Evolutionary conservation across 2,888 invertebrate species (phyloP).

Genomic region (Corythucha ciliata): DNA sequence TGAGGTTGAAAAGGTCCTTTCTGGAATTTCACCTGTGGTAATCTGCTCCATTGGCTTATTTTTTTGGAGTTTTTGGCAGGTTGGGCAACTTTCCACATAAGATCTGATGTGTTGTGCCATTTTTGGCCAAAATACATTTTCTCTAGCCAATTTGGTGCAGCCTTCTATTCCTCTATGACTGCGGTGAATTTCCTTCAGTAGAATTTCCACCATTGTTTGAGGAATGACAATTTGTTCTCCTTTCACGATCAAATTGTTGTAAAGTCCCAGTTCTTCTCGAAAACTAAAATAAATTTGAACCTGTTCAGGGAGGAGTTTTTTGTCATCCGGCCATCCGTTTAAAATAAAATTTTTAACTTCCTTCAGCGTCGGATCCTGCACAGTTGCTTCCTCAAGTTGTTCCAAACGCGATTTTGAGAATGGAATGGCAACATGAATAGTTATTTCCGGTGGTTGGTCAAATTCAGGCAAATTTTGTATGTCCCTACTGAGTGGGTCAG

Average conservation of each 20-base stretch:
- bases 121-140: constrained; percentile 15
- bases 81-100: constrained; percentile 8
- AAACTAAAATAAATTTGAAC: constrained; percentile 15
- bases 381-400: neutral
- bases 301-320: neutral
- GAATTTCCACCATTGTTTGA: neutral
- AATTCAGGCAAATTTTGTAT: neutral
- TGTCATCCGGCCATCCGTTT: constrained; percentile 7
- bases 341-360: constrained; percentile 5
- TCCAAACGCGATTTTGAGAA: constrained; percentile 5
- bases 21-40: constrained; percentile 7
- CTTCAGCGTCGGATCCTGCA: neutral
- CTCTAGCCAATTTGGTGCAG: constrained; percentile 15
- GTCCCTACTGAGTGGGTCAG: constrained; percentile 15
- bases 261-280: constrained; percentile 16
- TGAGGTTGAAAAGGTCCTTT: constrained; percentile 7
- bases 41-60: constrained; percentile 8
- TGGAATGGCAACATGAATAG: constrained; percentile 12
- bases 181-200: constrained; percentile 9
- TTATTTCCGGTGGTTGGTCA: constrained; percentile 5
- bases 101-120: constrained; percentile 2
- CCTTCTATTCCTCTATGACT: constrained; percentile 17
- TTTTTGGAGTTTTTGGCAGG: constrained; percentile 9
- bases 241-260: constrained; percentile 13
- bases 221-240: constrained; percentile 13